Evolutionary conservation across 2,888 invertebrate species (phyloP), one percentile per base, ranked within the genome.

Genomic region (Plagiodera versicolora): DNA sequence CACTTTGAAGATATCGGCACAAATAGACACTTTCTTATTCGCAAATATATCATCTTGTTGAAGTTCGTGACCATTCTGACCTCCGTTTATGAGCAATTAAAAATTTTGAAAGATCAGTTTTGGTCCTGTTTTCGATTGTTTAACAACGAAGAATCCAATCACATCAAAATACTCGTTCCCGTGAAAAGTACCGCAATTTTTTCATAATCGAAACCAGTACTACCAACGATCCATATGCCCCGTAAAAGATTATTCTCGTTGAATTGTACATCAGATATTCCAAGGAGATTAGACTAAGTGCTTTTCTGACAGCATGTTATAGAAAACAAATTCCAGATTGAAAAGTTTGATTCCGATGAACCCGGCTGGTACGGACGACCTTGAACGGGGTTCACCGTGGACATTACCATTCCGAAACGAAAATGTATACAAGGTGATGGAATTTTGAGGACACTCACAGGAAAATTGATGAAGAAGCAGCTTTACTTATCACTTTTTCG

Each of bases 251-350:
- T 58, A 65, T 62, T 58, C 61, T 64, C 56, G 61, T 62, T 65
- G 60, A 65, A 65, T 65, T 57, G 56, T 53, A 45, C 65, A 60
- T 62, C 56, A 61, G 65, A 65, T 65, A 61, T 61, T 56, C 53
- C 32, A 32, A 51, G 20, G 52, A 65, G 65, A 65, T 65, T 65
- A 65, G 61, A 49, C 63, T 67, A 68, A 68, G 68, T 66, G 66
- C 66, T 68, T 61, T 59, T 56, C 57, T 68, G 66, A 68, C 68
- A 64, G 68, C 61, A 55, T 58, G 58, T 61, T 60, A 50, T 61
- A 60, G 53, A 56, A n/a, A 39, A 39, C 39, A 39, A 39, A 59
- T 58, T 61, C 55, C 50, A 61, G 65, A 62, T 65, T 55, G 65
- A 65, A 60, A 62, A 62, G 51, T 54, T 60, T 52, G 64, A 61